phyloP scores from a whole-genome alignment of 1,140 invertebrate genomes.

The Bombus picipes region DNA sequence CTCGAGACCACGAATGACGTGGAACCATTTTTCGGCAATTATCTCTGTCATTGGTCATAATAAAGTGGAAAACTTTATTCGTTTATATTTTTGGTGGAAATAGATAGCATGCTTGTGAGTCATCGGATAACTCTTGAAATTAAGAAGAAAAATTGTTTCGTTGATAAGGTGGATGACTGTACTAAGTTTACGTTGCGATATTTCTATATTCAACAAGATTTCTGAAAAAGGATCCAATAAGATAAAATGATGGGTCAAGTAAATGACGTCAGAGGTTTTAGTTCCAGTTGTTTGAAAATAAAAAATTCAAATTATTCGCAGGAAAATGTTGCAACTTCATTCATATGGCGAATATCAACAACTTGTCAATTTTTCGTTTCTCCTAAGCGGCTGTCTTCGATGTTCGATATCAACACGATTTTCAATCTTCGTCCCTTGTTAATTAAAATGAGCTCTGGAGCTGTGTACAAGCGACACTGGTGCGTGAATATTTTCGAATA shows the following conservation, averaged over 20 bases:
- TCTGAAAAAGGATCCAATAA: neutral
- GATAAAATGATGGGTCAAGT: neutral
- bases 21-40: neutral
- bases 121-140: neutral
- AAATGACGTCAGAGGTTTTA: neutral
- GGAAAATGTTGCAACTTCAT: neutral
- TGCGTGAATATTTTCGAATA: slow-evolving; percentile 20
- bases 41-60: neutral
- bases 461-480: neutral
- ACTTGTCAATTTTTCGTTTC: neutral
- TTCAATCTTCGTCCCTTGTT: slow-evolving; percentile 14
- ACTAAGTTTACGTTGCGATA: neutral
- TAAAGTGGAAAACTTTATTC: neutral
- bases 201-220: too few relatives aligned
- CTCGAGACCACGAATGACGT: neutral
- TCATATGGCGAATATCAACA: neutral
- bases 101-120: neutral
- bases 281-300: neutral
- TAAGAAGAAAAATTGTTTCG: neutral
- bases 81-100: neutral
- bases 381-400: neutral
- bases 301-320: neutral
- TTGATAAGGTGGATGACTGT: neutral
- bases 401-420: neutral
- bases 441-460: slow-evolving; percentile 45